phyloP scores from a whole-genome alignment of 2,797 vertebrate genomes.

The Sparidentex hasta region DNA sequence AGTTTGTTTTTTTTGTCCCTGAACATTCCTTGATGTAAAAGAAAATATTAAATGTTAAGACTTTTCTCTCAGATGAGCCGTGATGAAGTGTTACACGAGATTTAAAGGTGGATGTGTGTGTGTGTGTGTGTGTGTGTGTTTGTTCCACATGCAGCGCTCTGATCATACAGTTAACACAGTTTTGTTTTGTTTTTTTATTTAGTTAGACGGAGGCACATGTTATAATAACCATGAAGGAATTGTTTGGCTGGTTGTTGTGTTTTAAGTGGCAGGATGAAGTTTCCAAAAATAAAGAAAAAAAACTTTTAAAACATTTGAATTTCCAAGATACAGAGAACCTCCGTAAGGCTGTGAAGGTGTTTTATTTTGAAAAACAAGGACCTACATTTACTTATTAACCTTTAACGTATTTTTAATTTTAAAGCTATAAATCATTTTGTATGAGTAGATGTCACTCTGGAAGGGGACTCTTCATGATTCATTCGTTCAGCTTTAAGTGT shows the following conservation, averaged over 20 bases:
- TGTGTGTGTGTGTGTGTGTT: conserved; percentile 53
- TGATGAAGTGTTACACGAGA: conserved; percentile 57
- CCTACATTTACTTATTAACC: conserved; percentile 29
- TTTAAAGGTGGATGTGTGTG: conserved; percentile 50
- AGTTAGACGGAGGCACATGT: conserved; percentile 63
- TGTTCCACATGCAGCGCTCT: conserved; percentile 43
- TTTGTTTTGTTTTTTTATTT: conserved; percentile 40
- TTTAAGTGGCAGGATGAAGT: conserved; percentile 58
- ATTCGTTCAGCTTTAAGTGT: conserved; percentile 70
- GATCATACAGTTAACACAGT: conserved; percentile 35
- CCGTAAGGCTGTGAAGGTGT: conserved; percentile 23
- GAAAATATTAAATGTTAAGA: conserved; percentile 70
- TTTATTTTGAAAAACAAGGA: conserved; percentile 38
- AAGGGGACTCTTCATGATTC: conserved; percentile 56
- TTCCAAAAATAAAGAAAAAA: conserved; percentile 49
- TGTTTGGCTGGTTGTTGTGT: conserved; percentile 59
- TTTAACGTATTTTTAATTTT: conserved; percentile 24
- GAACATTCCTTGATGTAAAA: conserved; percentile 79
- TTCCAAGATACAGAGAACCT: not conserved
- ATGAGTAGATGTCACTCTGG: conserved; percentile 35
- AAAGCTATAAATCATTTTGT: conserved; percentile 19
- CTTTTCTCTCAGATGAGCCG: conserved; percentile 61
- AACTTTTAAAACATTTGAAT: not conserved
- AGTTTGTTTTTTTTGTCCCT: conserved; percentile 52
- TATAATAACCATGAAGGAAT: conserved; percentile 43